Conservation (phyloP, 2,888 invertebrate genomes). For the Diarsia brunnea region DNA sequence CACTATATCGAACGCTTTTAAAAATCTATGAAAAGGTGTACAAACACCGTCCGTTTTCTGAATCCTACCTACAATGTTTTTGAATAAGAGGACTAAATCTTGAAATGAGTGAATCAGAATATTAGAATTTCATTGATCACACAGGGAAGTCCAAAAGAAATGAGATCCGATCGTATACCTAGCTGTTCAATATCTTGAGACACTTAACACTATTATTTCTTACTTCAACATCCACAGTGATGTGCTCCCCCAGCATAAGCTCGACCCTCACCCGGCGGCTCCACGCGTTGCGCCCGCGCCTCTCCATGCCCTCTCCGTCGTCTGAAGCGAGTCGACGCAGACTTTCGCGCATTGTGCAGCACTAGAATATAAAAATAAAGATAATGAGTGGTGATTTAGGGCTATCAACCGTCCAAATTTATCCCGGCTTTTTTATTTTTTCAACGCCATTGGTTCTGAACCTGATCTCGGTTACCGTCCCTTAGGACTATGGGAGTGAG, state of each 20-base stretch:
- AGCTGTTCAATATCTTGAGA: neutral
- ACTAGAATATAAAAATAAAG: constrained; percentile 44
- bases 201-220: constrained; percentile 49
- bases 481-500: neutral
- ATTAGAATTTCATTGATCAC: neutral
- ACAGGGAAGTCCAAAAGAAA: neutral
- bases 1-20: neutral
- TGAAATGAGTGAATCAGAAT: neutral
- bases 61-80: too few species aligned
- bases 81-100: neutral
- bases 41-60: neutral
- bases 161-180: neutral
- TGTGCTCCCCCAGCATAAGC: constrained; percentile 95
- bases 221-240: constrained; percentile 94
- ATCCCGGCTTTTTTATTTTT: neutral
- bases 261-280: constrained; percentile 93
- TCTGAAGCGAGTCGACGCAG: constrained; percentile 84
- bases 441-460: neutral
- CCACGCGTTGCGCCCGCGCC: constrained; percentile 70
- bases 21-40: neutral
- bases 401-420: neutral
- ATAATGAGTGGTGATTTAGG: constrained; percentile 7
- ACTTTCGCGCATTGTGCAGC: constrained; percentile 85
- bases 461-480: neutral
- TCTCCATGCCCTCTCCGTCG: constrained; percentile 78